A percentile compares a stretch with the other conserved stretches of the same genome.
These are phyloP conservation scores for Drosophila azteca DNA, from an alignment of 1,140 invertebrate genomes.

Conservation along the genomic window DNA sequence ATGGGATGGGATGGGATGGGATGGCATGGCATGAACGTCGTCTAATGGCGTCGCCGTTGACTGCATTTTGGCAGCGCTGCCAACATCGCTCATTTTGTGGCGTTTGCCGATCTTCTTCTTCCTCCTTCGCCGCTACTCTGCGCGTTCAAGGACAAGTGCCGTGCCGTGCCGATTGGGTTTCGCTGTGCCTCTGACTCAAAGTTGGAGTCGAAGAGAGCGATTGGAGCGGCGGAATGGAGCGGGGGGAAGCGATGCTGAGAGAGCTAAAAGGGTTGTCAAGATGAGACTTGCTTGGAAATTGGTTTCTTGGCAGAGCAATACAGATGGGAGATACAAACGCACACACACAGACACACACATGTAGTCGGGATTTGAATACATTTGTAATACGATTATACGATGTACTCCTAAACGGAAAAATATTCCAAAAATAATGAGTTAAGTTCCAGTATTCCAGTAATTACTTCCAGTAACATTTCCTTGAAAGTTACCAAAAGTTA, in stretches of 20 bases:
- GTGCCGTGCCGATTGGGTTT: constrained; percentile 34
- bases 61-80: constrained; percentile 67
- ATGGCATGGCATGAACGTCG: constrained; percentile 34
- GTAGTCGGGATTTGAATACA: too few relatives aligned
- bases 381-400: too few relatives aligned
- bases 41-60: constrained; percentile 67
- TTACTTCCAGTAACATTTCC: too few relatives aligned
- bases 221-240: too few relatives aligned
- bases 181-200: constrained; percentile 23
- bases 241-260: neutral
- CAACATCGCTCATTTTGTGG: constrained; percentile 40
- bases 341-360: too few relatives aligned
- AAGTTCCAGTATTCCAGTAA: too few relatives aligned
- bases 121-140: constrained; percentile 43
- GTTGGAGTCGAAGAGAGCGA: constrained; percentile 5
- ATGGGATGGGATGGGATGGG: constrained; percentile 35
- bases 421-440: too few relatives aligned
- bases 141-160: constrained; percentile 75
- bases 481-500: too few relatives aligned
- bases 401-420: too few relatives aligned
- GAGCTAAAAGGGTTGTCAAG: constrained; percentile 7
- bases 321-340: too few relatives aligned
- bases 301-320: constrained; percentile 12
- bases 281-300: constrained; percentile 4
- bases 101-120: constrained; percentile 56